Percentiles rank a stretch among this genome's conserved stretches.
Conservation (phyloP, 2,888 invertebrate species). For the Coleophora deauratella region DNA sequence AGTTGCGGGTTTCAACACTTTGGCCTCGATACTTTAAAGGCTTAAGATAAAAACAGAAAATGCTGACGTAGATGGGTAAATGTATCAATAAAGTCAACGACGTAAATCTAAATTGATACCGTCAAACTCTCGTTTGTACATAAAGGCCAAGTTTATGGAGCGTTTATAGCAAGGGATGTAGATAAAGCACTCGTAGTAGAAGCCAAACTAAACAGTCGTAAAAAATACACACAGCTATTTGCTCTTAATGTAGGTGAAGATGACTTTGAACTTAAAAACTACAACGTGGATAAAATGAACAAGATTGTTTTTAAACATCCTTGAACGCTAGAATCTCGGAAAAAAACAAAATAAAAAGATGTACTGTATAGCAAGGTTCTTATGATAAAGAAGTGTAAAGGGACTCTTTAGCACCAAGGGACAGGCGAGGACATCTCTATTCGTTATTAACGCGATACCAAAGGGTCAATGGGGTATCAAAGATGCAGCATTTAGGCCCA, state of each 20-base stretch:
- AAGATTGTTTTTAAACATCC: too few species aligned
- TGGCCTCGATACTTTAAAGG: conserved; percentile 15
- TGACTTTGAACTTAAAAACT: too few species aligned
- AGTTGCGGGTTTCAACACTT: conserved; percentile 17
- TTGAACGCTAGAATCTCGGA: too few species aligned
- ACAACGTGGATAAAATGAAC: too few species aligned
- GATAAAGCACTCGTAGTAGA: too few species aligned
- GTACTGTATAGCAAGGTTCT: background rate
- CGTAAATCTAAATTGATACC: conserved; percentile 1
- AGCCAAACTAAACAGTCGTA: too few species aligned
- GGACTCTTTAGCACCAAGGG: conserved; percentile 2
- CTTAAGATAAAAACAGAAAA: conserved; percentile 23
- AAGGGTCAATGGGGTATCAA: conserved; percentile 53
- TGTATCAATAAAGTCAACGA: background rate
- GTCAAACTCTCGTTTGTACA: background rate
- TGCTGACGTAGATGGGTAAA: conserved; percentile 9
- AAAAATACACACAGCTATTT: too few species aligned
- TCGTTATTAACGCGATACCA: conserved; percentile 45
- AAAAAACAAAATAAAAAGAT: too few species aligned
- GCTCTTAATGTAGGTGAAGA: too few species aligned
- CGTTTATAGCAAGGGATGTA: too few species aligned
- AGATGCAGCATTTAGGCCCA: conserved; percentile 55
- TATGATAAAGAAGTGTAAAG: conserved; percentile 6
- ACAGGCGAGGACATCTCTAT: conserved; percentile 24
- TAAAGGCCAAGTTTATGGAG: background rate